Evolutionary conservation across 2,113 vertebrate species (phyloP).

Genomic region (Prunella fulvescens): DNA sequence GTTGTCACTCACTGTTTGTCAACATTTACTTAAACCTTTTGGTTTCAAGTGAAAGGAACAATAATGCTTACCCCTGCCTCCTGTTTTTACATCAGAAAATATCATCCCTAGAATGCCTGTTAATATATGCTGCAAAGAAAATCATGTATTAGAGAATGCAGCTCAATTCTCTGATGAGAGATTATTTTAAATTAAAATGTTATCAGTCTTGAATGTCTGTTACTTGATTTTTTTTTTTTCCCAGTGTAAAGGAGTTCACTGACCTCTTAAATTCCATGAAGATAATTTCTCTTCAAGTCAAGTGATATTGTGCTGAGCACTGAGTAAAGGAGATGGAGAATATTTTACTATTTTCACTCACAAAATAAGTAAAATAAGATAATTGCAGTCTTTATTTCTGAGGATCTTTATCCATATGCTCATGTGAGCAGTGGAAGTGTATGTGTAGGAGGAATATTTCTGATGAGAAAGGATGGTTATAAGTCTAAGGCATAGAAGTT

Average conservation of each 20-base stretch:
- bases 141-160: neutral
- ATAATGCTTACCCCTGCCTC: neutral
- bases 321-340: neutral
- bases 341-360: neutral
- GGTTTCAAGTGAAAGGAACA: neutral
- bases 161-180: neutral
- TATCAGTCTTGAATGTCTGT: neutral
- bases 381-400: neutral
- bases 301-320: neutral
- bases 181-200: constrained; percentile 17
- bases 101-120: neutral
- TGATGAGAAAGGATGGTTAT: neutral
- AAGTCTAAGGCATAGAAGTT: neutral
- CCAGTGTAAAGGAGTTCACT: neutral
- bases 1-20: neutral
- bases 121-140: neutral
- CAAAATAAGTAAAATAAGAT: neutral
- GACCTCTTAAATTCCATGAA: neutral
- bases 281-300: constrained; percentile 3
- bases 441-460: constrained; percentile 8
- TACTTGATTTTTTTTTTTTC: neutral
- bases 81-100: neutral
- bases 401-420: neutral
- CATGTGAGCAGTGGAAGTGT: neutral
- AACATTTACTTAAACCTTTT: neutral